Conservation (phyloP, 2,888 invertebrate genomes). For the Crossocerus cetratus region DNA sequence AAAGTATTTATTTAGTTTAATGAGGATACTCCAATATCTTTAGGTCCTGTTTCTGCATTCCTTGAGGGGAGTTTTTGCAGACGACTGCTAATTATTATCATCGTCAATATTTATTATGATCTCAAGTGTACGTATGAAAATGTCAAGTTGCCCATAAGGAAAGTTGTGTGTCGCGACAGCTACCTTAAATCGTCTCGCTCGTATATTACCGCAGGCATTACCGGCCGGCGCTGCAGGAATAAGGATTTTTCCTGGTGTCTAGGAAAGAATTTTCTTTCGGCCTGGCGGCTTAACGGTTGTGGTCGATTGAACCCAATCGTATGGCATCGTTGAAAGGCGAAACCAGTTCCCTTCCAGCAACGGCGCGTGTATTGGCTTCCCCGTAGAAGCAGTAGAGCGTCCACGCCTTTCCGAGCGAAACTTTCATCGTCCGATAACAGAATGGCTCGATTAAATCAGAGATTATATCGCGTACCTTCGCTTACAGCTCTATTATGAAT, state of each 20-base stretch:
- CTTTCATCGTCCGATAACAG: constrained; percentile 26
- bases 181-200: neutral
- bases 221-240: neutral
- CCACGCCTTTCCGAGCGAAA: constrained; percentile 20
- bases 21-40: neutral
- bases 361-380: constrained; percentile 15
- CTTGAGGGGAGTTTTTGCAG: too few species aligned
- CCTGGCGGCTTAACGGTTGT: constrained; percentile 42
- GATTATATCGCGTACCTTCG: too few species aligned
- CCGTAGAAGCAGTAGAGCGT: constrained; percentile 8
- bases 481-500: too few species aligned
- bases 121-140: too few species aligned
- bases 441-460: too few species aligned
- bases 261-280: constrained; percentile 35
- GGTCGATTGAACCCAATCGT: constrained; percentile 36
- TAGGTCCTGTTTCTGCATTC: too few species aligned
- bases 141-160: too few species aligned
- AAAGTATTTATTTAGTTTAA: too few species aligned
- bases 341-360: constrained; percentile 40
- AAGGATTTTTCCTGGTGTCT: constrained; percentile 6
- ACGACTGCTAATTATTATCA: too few species aligned
- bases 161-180: too few species aligned
- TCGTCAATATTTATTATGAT: too few species aligned
- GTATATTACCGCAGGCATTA: neutral
- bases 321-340: constrained; percentile 35